These are phyloP conservation scores for Pygoscelis antarcticus DNA, from an alignment of 2,113 vertebrate species.

Conservation along the genomic window DNA sequence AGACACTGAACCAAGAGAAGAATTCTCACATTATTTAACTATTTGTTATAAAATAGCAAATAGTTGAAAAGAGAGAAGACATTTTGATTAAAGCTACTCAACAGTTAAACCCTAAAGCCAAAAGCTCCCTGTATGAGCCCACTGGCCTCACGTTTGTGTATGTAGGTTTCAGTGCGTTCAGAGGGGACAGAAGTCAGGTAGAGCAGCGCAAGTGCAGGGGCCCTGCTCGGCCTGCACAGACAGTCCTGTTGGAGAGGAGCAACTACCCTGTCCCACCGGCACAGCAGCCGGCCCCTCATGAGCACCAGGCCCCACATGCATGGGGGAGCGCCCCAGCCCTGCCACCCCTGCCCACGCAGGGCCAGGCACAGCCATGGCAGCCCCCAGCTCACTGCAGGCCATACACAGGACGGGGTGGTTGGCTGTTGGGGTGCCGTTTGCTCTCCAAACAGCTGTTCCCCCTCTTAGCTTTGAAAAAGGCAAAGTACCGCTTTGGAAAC, in stretches of 20 bases:
- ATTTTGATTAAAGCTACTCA: background rate
- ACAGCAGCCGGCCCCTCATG: rapidly evolving
- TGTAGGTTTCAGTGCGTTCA: background rate
- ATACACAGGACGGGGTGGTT: background rate
- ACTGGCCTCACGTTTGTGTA: rapidly evolving
- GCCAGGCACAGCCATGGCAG: background rate
- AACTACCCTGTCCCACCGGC: background rate
- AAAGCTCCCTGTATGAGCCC: background rate
- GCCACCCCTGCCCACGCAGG: rapidly evolving
- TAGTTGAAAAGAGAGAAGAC: background rate
- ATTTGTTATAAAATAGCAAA: background rate
- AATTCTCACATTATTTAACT: constrained; percentile 9
- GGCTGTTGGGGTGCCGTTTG: rapidly evolving
- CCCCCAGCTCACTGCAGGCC: background rate
- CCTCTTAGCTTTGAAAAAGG: background rate
- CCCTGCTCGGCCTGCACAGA: background rate
- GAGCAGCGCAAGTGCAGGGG: rapidly evolving
- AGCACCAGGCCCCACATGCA: rapidly evolving
- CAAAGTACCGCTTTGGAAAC: rapidly evolving
- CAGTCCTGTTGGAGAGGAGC: background rate
- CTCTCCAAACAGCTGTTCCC: background rate
- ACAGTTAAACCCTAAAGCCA: background rate
- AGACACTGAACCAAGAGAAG: background rate
- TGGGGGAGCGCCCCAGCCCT: rapidly evolving
- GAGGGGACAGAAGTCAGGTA: background rate